Conservation (phyloP, 2,888 invertebrate genomes). For the Pseudanteris insignis region DNA sequence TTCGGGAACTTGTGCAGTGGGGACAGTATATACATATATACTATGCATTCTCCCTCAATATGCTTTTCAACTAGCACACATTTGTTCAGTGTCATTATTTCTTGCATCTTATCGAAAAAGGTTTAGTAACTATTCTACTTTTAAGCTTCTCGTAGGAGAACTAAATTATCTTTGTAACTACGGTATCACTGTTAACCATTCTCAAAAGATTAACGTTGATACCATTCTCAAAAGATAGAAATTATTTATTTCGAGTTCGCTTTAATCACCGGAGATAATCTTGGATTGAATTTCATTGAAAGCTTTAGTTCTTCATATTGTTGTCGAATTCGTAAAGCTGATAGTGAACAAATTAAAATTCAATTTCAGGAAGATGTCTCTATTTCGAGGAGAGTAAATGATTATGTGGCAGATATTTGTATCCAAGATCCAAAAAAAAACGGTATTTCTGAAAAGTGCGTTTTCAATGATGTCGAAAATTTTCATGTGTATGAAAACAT, state of each 20-base stretch:
- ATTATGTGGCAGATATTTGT: slow-evolving; percentile 9
- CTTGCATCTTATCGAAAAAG: slow-evolving; percentile 10
- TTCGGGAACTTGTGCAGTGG: slow-evolving; percentile 1
- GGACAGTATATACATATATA: slow-evolving; percentile 12
- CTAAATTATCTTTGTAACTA: slow-evolving; percentile 3
- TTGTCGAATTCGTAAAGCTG: slow-evolving; percentile 12
- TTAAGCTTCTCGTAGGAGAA: slow-evolving; percentile 12
- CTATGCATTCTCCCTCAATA: slow-evolving; percentile 31
- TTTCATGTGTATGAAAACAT: slow-evolving; percentile 18
- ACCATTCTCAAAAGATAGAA: slow-evolving; percentile 1
- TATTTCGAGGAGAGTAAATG: slow-evolving; percentile 7
- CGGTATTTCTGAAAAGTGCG: slow-evolving; percentile 14
- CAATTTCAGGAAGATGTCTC: slow-evolving; percentile 2
- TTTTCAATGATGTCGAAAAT: slow-evolving; percentile 26
- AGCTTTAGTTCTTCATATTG: slow-evolving; percentile 8
- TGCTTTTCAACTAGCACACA: slow-evolving; percentile 11
- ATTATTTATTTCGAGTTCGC: slow-evolving; percentile 19
- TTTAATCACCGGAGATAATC: slow-evolving; percentile 23
- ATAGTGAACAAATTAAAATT: neutral
- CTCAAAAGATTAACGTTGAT: neutral
- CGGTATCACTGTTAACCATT: slow-evolving; percentile 9
- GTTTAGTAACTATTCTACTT: slow-evolving; percentile 19
- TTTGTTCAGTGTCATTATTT: slow-evolving; percentile 10
- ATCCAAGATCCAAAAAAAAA: neutral
- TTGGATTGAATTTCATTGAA: slow-evolving; percentile 22